Base-by-base conservation (phyloP, 2,113 vertebrate genomes). In the Puma concolor region DNA sequence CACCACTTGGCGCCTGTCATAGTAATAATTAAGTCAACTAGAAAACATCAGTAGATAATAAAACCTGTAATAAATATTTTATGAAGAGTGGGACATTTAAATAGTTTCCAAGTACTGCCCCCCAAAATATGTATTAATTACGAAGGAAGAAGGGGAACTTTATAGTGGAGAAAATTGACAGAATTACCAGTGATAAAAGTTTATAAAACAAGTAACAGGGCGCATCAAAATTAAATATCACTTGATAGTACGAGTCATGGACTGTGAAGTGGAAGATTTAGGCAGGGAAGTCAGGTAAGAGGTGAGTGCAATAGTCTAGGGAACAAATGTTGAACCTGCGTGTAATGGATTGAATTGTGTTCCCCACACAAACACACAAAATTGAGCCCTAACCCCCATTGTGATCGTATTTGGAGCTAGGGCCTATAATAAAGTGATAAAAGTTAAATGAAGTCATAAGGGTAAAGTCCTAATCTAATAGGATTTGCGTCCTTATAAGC, bases 21-120 rank as follows among this genome's bases (percentile, higher is more conserved):
- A 64, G 41, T 36, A 91, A 81, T 81, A 90, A 63, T 94, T 88
- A 88, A 96, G 90, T 90, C 44, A 67, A 31, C 48, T 89, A 97
- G 85, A 52, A 89, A 96, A 81, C 48, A 95, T 74, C 77, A 84
- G 50, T 66, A 41, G 74, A 50, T 94, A 80, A 74, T 72, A 89
- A 92, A 80, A 84, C 36, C 31, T 36, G 4, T 69, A 93, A 85
- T 90, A 93, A 96, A 76, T 63, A 90, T 25, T 33, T 74, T 63
- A 90, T 86, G 17, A 85, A 67, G 36, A 52, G 17, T 57, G 29
- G 19, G 27, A 36, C 81, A 81, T 63, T 63, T 82, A 79, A 27
- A 50, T 27, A 69, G 38, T 81, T 90, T 52, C 57, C 27, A 76
- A 36, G 17, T 38, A 36, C 23, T 52, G 27, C 14, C 23, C 52